phyloP scores from a whole-genome alignment of 2,888 invertebrate genomes.

The Hypsopygia costalis region DNA sequence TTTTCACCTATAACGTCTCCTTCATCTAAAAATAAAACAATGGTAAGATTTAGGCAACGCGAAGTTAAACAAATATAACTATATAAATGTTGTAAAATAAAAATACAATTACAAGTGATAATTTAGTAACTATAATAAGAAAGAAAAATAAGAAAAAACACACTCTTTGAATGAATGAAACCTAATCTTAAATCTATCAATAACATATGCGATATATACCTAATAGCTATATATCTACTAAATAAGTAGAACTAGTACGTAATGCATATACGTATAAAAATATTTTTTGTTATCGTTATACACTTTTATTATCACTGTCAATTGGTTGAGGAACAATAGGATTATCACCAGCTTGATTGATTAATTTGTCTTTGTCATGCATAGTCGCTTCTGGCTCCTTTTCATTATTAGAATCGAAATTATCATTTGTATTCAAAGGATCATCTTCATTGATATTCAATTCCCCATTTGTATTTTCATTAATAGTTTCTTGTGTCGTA shows the following conservation, averaged over 20 bases:
- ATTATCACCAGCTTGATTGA: not conserved
- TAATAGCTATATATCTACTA: too few relatives aligned
- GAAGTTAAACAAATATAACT: too few relatives aligned
- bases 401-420: not conserved
- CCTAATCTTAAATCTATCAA: too few relatives aligned
- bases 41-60: too few relatives aligned
- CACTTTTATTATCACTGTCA: slow-evolving; percentile 3
- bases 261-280: not conserved
- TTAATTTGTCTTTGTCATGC: not conserved
- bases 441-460: slow-evolving; percentile 29
- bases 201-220: too few relatives aligned
- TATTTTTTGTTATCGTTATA: slow-evolving; percentile 1
- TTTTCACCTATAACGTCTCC: not conserved
- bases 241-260: too few relatives aligned
- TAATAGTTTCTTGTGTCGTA: slow-evolving; percentile 13
- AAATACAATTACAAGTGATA: too few relatives aligned
- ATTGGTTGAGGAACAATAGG: slow-evolving; percentile 8
- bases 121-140: too few relatives aligned
- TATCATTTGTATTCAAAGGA: slow-evolving; percentile 37
- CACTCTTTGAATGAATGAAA: too few relatives aligned
- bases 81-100: too few relatives aligned
- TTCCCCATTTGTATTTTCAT: slow-evolving; percentile 20
- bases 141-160: too few relatives aligned
- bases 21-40: slow-evolving; percentile 1
- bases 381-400: not conserved